A percentile compares a stretch with the other conserved stretches of the same genome.
These are phyloP conservation scores for Penaeus japonicus DNA, from an alignment of 1,140 invertebrate species.

Conservation along the genomic window DNA sequence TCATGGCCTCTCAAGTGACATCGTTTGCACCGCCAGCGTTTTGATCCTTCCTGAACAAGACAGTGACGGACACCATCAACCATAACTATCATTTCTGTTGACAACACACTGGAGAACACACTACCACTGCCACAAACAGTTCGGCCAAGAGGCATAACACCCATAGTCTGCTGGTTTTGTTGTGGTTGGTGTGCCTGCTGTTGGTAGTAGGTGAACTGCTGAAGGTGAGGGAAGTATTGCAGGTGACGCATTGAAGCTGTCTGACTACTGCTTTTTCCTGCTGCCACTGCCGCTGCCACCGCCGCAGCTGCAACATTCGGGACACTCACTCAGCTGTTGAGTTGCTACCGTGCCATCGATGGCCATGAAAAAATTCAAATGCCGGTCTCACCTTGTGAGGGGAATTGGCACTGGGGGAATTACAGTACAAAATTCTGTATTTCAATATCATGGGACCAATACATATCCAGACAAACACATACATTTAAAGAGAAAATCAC, in stretches of 20 bases:
- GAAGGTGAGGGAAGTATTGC: slow-evolving; percentile 23
- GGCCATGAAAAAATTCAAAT: not conserved
- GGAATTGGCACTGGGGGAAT: not conserved
- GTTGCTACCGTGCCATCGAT: not conserved
- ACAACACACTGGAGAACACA: slow-evolving; percentile 19
- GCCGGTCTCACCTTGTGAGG: too few relatives aligned
- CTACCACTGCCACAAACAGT: not conserved
- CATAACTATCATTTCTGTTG: slow-evolving; percentile 33
- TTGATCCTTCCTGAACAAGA: slow-evolving; percentile 39
- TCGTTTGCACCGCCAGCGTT: slow-evolving; percentile 50
- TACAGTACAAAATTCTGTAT: not conserved
- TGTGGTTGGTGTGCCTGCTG: slow-evolving; percentile 20
- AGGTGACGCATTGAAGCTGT: slow-evolving; percentile 22
- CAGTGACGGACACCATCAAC: slow-evolving; percentile 26
- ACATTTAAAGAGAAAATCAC: too few relatives aligned
- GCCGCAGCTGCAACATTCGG: slow-evolving; percentile 44
- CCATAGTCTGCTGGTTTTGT: not conserved
- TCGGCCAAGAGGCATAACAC: not conserved
- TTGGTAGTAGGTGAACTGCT: not conserved
- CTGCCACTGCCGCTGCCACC: slow-evolving; percentile 38
- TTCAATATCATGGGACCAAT: not conserved
- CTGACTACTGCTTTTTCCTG: slow-evolving; percentile 16
- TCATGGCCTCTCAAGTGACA: slow-evolving; percentile 46
- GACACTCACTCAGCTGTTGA: slow-evolving; percentile 16
- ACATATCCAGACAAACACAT: too few relatives aligned